These are phyloP conservation scores for Cromileptes altivelis DNA, from an alignment of 2,113 vertebrate genomes.

Conservation along the genomic window DNA sequence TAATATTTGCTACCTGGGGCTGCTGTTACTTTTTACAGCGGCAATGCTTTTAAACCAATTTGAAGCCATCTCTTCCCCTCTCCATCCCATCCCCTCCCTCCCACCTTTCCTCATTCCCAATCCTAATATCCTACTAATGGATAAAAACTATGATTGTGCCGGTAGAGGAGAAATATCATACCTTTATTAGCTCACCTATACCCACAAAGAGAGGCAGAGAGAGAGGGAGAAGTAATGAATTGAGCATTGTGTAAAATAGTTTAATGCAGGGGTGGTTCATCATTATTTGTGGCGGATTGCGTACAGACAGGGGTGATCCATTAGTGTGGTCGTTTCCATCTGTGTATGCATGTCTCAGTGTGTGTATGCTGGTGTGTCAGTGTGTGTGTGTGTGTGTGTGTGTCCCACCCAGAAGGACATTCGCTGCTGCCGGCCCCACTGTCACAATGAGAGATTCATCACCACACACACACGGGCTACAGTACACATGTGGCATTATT, in stretches of 20 bases:
- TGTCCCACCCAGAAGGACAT: conserved; percentile 84
- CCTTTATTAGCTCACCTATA: conserved; percentile 85
- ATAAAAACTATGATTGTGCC: conserved; percentile 84
- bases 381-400: conserved; percentile 51
- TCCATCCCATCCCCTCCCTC: conserved; percentile 52
- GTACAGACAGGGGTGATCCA: conserved; percentile 88
- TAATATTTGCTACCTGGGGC: conserved; percentile 34
- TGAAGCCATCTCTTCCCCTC: conserved; percentile 61
- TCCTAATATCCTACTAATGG: conserved; percentile 81
- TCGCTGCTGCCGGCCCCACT: conserved; percentile 84
- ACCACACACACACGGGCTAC: conserved; percentile 50
- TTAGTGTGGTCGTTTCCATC: conserved; percentile 84
- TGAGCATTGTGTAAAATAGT: conserved; percentile 87
- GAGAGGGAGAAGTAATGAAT: conserved; percentile 83
- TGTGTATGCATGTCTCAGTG: conserved; percentile 70
- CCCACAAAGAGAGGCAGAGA: conserved; percentile 55
- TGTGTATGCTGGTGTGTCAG: conserved; percentile 34
- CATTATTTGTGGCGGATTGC: conserved; percentile 89
- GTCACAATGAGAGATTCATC: conserved; percentile 85
- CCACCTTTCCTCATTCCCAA: conserved; percentile 65
- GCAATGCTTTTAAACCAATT: conserved; percentile 76
- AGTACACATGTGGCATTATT: conserved; percentile 80
- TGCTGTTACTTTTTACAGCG: conserved; percentile 70
- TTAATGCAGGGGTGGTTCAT: conserved; percentile 88
- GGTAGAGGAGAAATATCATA: conserved; percentile 83